Evolutionary conservation across 30 jellyfish, hydroid and myxozoan genomes (phyloP).

Genomic region (Aurelia aurita): DNA sequence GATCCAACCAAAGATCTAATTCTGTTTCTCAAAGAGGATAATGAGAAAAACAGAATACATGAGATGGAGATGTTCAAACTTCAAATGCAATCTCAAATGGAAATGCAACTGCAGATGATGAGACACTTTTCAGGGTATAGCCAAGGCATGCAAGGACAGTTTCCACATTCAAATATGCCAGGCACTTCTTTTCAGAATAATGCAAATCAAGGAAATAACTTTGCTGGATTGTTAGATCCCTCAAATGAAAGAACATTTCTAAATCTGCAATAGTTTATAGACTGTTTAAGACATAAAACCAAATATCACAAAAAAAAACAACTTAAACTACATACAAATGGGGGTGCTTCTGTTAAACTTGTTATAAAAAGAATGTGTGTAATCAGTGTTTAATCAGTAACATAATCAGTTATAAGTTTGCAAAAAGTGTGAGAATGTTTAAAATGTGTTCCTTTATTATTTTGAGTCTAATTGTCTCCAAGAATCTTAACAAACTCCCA

Average conservation of each 20-base stretch:
- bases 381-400: no score
- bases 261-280: background rate
- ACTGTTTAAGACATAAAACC: no score
- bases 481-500: constrained; percentile 1
- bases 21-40: background rate
- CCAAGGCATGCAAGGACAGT: no score
- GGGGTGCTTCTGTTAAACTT: no score
- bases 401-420: no score
- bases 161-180: background rate
- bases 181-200: background rate
- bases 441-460: no score
- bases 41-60: background rate
- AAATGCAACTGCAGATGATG: background rate
- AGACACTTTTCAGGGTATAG: background rate
- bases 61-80: constrained; percentile 3
- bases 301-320: no score
- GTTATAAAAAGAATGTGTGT: no score
- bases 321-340: no score
- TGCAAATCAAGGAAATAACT: background rate
- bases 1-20: constrained; percentile 21
- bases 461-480: no score
- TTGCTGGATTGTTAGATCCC: background rate
- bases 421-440: no score
- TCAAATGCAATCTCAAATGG: background rate
- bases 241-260: background rate